Percentiles rank a stretch among this genome's conserved stretches.
phyloP scores from a whole-genome alignment of 2,113 vertebrate species.

The Rhombomys opimus region DNA sequence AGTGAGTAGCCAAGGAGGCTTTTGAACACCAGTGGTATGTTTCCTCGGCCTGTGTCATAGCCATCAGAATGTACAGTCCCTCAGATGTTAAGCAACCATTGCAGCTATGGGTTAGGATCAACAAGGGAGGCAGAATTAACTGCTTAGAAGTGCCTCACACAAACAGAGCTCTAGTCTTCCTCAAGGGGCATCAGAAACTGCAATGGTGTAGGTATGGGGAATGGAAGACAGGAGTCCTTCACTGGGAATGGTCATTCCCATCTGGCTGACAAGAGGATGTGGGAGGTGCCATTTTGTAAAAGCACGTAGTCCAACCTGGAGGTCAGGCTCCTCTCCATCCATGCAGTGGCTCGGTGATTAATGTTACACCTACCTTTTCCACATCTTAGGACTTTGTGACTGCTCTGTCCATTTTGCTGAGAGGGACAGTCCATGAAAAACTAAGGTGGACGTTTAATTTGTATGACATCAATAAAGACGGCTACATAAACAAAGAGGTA shows the following conservation, averaged over 20 bases:
- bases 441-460: constrained; percentile 98
- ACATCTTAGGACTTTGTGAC: constrained; percentile 94
- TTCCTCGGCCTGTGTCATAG: neutral
- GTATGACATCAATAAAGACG: constrained; percentile 98
- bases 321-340: neutral
- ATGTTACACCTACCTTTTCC: constrained; percentile 2
- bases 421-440: constrained; percentile 95
- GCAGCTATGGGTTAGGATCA: neutral
- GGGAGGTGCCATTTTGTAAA: neutral
- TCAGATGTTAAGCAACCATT: rapidly evolving
- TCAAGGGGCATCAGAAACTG: neutral
- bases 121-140: neutral
- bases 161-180: neutral
- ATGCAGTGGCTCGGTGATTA: neutral
- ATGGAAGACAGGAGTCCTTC: neutral
- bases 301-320: neutral
- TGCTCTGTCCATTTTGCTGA: constrained; percentile 94
- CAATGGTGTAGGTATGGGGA: neutral
- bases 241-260: too few species aligned
- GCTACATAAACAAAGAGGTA: constrained; percentile 98
- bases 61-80: neutral
- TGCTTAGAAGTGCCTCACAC: neutral
- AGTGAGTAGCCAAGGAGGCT: too few species aligned
- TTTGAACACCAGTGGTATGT: neutral
- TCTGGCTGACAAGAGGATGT: neutral